A percentile compares a stretch with the other conserved stretches of the same genome.
Evolutionary conservation across 2,888 invertebrate genomes (phyloP).

Genomic region (Malacosoma neustria): DNA sequence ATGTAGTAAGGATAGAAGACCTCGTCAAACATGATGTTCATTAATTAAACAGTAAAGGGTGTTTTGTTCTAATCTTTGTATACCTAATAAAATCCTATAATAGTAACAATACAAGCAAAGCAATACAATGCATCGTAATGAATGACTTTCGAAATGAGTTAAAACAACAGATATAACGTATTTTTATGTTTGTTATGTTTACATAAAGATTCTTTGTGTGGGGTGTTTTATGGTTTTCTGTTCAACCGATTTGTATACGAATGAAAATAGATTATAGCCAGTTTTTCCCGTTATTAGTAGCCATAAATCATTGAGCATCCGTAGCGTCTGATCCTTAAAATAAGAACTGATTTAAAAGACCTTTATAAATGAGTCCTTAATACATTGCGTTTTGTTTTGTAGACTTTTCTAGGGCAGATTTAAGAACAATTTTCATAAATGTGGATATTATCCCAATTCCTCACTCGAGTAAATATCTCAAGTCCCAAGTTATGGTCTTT

Average conservation of each 20-base stretch:
- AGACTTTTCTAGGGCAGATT: neutral
- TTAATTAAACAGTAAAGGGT: slow-evolving; percentile 4
- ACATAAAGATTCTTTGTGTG: slow-evolving; percentile 73
- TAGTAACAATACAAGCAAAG: slow-evolving; percentile 41
- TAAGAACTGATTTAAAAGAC: slow-evolving; percentile 57
- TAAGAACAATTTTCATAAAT: neutral
- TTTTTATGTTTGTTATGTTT: slow-evolving; percentile 69
- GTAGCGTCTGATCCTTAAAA: slow-evolving; percentile 54
- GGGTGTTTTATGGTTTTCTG: slow-evolving; percentile 73
- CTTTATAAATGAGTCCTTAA: too few relatives aligned
- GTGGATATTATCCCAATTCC: neutral
- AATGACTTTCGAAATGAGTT: slow-evolving; percentile 69
- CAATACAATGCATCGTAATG: slow-evolving; percentile 47
- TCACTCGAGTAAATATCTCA: too few relatives aligned
- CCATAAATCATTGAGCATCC: slow-evolving; percentile 68
- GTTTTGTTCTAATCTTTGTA: slow-evolving; percentile 5
- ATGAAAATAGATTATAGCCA: slow-evolving; percentile 73
- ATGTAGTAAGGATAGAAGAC: too few relatives aligned
- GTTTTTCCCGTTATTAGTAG: slow-evolving; percentile 72
- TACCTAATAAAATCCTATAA: slow-evolving; percentile 38
- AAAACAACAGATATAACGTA: slow-evolving; percentile 69
- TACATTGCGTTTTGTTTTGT: too few relatives aligned
- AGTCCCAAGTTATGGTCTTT: too few relatives aligned
- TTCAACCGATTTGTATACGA: slow-evolving; percentile 72
- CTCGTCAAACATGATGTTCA: too few relatives aligned